A percentile compares a stretch with the other conserved stretches of the same genome.
phyloP scores from a whole-genome alignment of 2,113 vertebrate genomes.

The Carassius auratus region DNA sequence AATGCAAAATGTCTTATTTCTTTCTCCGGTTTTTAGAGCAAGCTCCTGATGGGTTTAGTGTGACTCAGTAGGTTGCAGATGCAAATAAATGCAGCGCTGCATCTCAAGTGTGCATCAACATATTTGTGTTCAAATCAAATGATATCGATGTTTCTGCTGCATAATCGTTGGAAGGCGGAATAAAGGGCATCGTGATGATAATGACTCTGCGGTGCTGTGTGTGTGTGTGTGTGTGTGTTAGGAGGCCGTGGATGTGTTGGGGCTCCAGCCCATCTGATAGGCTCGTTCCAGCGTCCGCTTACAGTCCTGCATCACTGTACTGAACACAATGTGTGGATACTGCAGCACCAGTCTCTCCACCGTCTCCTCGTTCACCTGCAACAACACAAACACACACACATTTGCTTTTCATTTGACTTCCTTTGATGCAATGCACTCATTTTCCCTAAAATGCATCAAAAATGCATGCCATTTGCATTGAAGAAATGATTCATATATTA shows the following conservation, averaged over 20 bases:
- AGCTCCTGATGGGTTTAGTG: background rate
- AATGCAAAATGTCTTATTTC: background rate
- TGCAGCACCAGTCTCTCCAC: constrained; percentile 96
- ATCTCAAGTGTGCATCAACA: background rate
- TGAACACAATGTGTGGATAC: constrained; percentile 97
- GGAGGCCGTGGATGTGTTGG: too few species aligned
- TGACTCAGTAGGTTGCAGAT: background rate
- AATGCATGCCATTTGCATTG: background rate
- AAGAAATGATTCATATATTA: background rate
- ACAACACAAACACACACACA: constrained; percentile 41
- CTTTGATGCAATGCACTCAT: background rate
- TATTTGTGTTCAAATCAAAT: background rate
- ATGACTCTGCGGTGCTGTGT: constrained; percentile 40
- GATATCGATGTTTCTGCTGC: constrained; percentile 5
- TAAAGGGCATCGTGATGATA: constrained; percentile 43
- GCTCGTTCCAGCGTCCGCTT: constrained; percentile 88
- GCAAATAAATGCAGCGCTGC: background rate
- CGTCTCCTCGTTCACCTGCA: constrained; percentile 93
- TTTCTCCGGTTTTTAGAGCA: background rate
- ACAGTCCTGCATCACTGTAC: constrained; percentile 98
- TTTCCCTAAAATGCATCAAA: background rate
- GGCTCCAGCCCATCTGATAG: too few species aligned
- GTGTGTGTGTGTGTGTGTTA: background rate
- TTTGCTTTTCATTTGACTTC: background rate
- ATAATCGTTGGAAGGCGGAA: constrained; percentile 51